Conservation (phyloP, 2,888 invertebrate genomes). For the Tachina lurida region DNA sequence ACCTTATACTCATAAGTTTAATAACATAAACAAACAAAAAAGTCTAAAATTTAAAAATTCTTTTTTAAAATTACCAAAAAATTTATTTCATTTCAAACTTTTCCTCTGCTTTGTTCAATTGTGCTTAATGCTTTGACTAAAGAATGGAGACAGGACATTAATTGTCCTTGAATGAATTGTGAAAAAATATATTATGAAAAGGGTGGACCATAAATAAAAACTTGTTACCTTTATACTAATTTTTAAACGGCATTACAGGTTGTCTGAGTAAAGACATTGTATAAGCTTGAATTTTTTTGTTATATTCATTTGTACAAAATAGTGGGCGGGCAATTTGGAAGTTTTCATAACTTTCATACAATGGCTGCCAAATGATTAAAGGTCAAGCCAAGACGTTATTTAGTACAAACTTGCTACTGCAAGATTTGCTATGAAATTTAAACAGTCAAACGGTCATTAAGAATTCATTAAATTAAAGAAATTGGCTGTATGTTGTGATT, state of each 20-base stretch:
- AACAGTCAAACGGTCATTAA: too few species aligned
- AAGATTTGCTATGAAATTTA: too few species aligned
- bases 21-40: neutral
- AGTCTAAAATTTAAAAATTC: neutral
- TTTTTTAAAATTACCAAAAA: neutral
- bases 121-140: constrained; percentile 38
- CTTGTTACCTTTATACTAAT: constrained; percentile 34
- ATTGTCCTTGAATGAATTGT: constrained; percentile 43
- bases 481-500: too few species aligned
- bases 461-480: too few species aligned
- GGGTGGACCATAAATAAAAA: constrained; percentile 44
- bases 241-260: neutral
- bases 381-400: too few species aligned
- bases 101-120: neutral
- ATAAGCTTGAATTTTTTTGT: too few species aligned
- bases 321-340: too few species aligned
- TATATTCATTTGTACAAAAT: too few species aligned
- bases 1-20: neutral
- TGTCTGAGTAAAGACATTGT: too few species aligned
- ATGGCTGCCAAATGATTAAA: too few species aligned
- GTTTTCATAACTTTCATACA: too few species aligned
- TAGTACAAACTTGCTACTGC: too few species aligned
- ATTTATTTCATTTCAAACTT: constrained; percentile 1
- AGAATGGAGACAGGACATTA: constrained; percentile 21
- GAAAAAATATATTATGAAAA: constrained; percentile 2